Evolutionary conservation across 2,113 vertebrate genomes (phyloP), one percentile per base, ranked within the genome.

Genomic region (Nerophis lumbriciformis): DNA sequence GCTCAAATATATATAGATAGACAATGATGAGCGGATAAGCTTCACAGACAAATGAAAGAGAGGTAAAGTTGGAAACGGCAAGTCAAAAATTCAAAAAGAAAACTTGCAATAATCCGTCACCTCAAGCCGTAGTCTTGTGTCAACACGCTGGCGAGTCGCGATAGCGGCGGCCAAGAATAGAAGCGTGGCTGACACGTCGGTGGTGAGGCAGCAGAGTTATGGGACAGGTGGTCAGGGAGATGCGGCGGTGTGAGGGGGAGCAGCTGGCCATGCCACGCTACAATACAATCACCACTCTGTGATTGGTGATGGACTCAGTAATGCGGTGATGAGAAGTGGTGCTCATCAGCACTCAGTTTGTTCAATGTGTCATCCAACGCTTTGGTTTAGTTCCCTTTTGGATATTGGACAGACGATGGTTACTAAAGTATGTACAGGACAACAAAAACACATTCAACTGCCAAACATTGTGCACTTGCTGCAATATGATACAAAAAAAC

Each of bases 81-180:
- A 72, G 72, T 39, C 68, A 51, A 45, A 59, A 6, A 68, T 60
- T 56, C 37, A 14, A 66, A 66, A 61, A 28, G 62, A 71, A 84
- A 82, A 65, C 70, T 48, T 39, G 68, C 37, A 53, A 72, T 71
- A 16, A 7, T n/a, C 37, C 35, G 48, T 66, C 21, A 52, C 48
- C 35, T 57, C 72, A 65, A 77, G 72, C 66, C 63, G 48, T 37
- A 75, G 45, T 78, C 12, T 75, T 68, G 53, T 68, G 71, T 82
- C 70, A 75, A 70, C 75, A 73, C 73, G 59, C 66, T 74, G 66
- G 67, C 66, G 73, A 58, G 64, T 52, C 63, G 54, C 57, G 65
- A 79, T 78, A 72, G 65, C 65, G 54, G 72, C 53, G 10, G 6
- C 81, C 61, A 65, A 80, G 76, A 85, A 81, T 81, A 85, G 79